Evolutionary conservation across 1,140 invertebrate species (phyloP), one percentile per base, ranked within the genome.

Genomic region (Drosophila pandora): DNA sequence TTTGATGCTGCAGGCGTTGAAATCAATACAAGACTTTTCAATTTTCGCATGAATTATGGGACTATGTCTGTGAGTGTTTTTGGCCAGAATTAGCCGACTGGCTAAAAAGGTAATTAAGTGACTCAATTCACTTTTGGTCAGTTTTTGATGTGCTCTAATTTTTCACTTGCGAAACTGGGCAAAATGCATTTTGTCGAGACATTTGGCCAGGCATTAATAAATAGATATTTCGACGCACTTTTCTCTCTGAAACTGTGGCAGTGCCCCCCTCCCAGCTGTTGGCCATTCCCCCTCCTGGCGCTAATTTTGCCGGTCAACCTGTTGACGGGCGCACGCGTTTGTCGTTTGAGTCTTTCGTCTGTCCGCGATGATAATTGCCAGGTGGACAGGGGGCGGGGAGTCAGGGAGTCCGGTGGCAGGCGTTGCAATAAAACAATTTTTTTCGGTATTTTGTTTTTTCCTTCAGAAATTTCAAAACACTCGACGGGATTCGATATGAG

Each of bases 201-300:
- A 32, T 39, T 55, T 48, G 59, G 62, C 53, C 64, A 23, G 30
- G 70, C 64, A 74, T 75, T 67, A 81, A 81, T 81, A 84, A 81
- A 85, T 70, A 85, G 53, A 68, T 62, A 82, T 82, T 80, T 81
- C 73, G 54, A 81, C 78, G 78, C 78, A 81, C 78, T 81, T 81
- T 81, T 59, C 53, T 34, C 49, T 54, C 32, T 10, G 5, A 23
- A 12, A 8, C 49, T 13, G 17, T 41, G 39, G 12, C 39, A 13
- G 13, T 12, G 8, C 52, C 60, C 41, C 41, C 3, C 30, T 1
- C 50, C 13, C 17, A 17, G 17, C 17, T 17, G 17, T 17, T 17
- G 17, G 17, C 17, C 17, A 17, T 17, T 17, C 60, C 41, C 41
- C 3, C 30, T 1, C 50, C 13, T 1, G 23, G n/a, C 13, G 37